Evolutionary conservation across 2,888 invertebrate genomes (phyloP).

Genomic region (Bembecia ichneumoniformis): DNA sequence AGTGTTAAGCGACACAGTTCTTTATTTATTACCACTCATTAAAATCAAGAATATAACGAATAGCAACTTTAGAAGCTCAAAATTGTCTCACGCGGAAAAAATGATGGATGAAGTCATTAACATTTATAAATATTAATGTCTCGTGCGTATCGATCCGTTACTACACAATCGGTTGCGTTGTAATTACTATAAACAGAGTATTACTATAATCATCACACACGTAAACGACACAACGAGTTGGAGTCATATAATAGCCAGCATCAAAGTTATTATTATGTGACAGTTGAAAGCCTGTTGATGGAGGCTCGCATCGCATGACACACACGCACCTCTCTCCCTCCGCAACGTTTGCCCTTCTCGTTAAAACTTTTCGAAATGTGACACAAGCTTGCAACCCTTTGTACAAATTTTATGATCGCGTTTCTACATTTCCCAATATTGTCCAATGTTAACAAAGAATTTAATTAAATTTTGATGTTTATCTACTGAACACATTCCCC

Average conservation of each 20-base stretch:
- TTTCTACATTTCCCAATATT: slow-evolving; percentile 36
- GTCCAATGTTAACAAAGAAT: slow-evolving; percentile 33
- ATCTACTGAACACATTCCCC: slow-evolving; percentile 22
- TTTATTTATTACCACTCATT: no score
- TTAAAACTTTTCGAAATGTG: slow-evolving; percentile 61
- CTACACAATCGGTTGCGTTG: no score
- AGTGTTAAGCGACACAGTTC: no score
- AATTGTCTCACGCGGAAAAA: no score
- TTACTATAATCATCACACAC: no score
- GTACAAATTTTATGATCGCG: slow-evolving; percentile 21
- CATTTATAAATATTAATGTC: no score
- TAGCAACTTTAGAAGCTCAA: no score
- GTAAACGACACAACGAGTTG: no score
- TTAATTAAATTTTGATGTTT: slow-evolving; percentile 34
- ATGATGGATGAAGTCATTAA: no score
- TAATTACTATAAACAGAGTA: no score
- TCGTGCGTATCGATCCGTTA: no score
- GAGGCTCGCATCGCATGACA: slow-evolving; percentile 52
- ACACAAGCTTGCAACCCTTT: slow-evolving; percentile 56
- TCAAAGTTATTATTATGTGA: slow-evolving; percentile 18
- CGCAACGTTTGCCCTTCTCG: slow-evolving; percentile 39
- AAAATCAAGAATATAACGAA: no score
- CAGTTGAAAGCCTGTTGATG: slow-evolving; percentile 47
- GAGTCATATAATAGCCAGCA: not conserved
- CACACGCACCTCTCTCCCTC: slow-evolving; percentile 32